Evolutionary conservation across 2,888 invertebrate genomes (phyloP), one percentile per base, ranked within the genome.

Genomic region (Caenorhabditis plicata): DNA sequence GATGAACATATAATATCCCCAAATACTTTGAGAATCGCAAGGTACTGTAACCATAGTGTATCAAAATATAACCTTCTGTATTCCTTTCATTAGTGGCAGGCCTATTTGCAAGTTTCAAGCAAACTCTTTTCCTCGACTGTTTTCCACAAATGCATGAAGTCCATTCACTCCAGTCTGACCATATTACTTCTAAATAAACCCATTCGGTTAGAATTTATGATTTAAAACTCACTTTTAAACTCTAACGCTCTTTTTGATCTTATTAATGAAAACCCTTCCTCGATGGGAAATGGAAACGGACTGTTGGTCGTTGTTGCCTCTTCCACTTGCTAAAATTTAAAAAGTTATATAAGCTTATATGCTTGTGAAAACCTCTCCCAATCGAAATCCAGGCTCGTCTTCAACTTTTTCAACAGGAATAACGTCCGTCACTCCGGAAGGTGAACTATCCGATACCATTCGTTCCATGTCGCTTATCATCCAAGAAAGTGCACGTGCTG

Each of bases 391-490:
- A 41, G 53, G 17, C 19, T 50, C 40, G 31, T 53, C 60, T 23
- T 32, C 46, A 23, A 51, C 33, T 17, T 45, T 55, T 23, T 64
- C 62, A 20, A 57, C 41, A 17, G 44, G 36, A 29, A 54, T 25
- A 23, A 20, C 39, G 38, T 62, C 68, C 26, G 38, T 35, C 13
- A 57, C 42, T 11, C 47, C 41, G 0, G 44, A 50, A 19, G 23
- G 47, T 8, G 31, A 39, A 15, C 61, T 55, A 32, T 64, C 55
- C 5, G 38, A 62, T 1, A 71, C 65, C 8, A 70, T 46, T 38
- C 61, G 47, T 22, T 71, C 68, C 75, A 77, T 77, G 51, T 77
- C 76, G 7, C 68, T 72, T 20, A 77, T 60, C 62, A 77, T 64
- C 75, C 75, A 77, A 22, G 71, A 71, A 5, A 77, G 47, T 27